phyloP scores from a whole-genome alignment of 2,888 invertebrate species.

The Tribolium freemani region DNA sequence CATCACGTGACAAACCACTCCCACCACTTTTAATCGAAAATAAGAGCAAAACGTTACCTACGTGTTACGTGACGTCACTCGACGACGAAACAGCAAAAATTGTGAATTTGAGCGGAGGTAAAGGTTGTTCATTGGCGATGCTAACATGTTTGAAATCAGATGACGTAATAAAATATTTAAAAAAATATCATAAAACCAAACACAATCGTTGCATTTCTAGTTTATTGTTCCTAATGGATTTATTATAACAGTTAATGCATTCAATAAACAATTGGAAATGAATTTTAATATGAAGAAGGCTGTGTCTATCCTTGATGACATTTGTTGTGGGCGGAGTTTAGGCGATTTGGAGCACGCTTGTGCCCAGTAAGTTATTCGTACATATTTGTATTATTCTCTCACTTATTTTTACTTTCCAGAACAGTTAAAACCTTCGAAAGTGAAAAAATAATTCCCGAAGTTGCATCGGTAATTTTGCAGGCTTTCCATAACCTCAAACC shows the following conservation, averaged over 20 bases:
- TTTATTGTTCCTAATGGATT: conserved; percentile 80
- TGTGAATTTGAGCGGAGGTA: conserved; percentile 79
- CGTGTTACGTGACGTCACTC: conserved; percentile 62
- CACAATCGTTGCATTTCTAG: conserved; percentile 47
- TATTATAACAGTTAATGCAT: conserved; percentile 76
- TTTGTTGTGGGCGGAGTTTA: conserved; percentile 70
- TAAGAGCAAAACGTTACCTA: conserved; percentile 45
- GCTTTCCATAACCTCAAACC: conserved; percentile 26
- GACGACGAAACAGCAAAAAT: conserved; percentile 70
- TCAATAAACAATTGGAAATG: conserved; percentile 72
- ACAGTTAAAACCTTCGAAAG: conserved; percentile 66
- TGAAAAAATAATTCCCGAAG: conserved; percentile 54
- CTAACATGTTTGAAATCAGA: conserved; percentile 68
- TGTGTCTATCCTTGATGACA: conserved; percentile 70
- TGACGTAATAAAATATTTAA: not conserved
- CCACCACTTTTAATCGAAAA: conserved; percentile 49
- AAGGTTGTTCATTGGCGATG: conserved; percentile 82
- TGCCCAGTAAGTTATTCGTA: conserved; percentile 63
- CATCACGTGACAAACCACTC: conserved; percentile 34
- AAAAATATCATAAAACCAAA: not conserved
- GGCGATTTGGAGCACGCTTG: conserved; percentile 71
- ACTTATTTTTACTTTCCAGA: conserved; percentile 61
- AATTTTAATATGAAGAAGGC: conserved; percentile 68
- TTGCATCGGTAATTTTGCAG: conserved; percentile 61
- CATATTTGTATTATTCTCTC: conserved; percentile 35